phyloP scores from a whole-genome alignment of 2,797 vertebrate genomes.

The Poeciliopsis infans region DNA sequence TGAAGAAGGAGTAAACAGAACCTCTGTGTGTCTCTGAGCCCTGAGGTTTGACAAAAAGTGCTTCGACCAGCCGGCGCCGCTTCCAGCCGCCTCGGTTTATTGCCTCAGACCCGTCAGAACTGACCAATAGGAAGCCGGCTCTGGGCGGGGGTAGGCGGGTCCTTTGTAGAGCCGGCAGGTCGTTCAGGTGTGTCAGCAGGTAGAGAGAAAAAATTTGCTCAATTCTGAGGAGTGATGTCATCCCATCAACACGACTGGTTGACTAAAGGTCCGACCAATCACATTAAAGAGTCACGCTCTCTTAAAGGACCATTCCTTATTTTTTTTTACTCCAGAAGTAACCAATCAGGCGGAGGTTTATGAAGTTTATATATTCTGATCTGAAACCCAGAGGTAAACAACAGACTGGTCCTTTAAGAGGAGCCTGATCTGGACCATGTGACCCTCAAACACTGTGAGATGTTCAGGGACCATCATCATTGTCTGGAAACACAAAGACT shows the following conservation, averaged over 20 bases:
- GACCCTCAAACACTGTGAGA: not conserved
- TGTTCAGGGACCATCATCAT: not conserved
- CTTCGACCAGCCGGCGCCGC: constrained; percentile 53
- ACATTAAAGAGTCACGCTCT: not conserved
- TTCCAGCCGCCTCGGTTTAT: constrained; percentile 40
- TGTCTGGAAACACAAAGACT: constrained; percentile 8
- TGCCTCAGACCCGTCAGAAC: constrained; percentile 25
- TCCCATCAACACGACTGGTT: constrained; percentile 13
- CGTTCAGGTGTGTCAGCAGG: constrained; percentile 17
- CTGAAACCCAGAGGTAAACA: not conserved
- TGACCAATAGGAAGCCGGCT: constrained; percentile 33
- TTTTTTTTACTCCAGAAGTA: not conserved
- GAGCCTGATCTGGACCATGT: not conserved
- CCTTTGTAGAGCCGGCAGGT: constrained; percentile 34
- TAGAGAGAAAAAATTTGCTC: constrained; percentile 5
- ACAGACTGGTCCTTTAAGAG: constrained; percentile 23
- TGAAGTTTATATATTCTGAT: not conserved
- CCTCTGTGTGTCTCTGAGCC: constrained; percentile 67
- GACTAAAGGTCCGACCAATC: constrained; percentile 13
- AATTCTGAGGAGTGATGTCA: constrained; percentile 1
- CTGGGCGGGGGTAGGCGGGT: not conserved
- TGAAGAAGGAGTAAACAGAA: constrained; percentile 66
- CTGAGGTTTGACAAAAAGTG: constrained; percentile 76
- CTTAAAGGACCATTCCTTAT: constrained; percentile 19
- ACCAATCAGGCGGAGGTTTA: not conserved